A percentile compares a stretch with the other conserved stretches of the same genome.
phyloP scores from a whole-genome alignment of 2,888 invertebrate species.

The Drosophila austrosaltans region DNA sequence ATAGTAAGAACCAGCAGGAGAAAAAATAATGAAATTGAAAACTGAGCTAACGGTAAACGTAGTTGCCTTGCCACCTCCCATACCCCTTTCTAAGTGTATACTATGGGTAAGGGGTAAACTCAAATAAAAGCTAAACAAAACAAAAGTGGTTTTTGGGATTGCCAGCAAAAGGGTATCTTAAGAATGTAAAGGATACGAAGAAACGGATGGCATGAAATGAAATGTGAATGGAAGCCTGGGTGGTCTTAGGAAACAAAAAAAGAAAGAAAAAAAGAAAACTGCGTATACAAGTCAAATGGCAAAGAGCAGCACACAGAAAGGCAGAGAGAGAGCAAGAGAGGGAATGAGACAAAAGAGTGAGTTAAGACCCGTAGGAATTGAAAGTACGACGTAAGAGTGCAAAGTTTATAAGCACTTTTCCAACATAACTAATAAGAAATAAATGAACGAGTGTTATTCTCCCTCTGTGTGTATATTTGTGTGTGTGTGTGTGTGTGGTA shows the following conservation, averaged over 20 bases:
- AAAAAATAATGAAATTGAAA: conserved; percentile 70
- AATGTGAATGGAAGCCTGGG: background rate
- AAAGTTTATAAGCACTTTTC: conserved; percentile 63
- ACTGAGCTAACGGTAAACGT: conserved; percentile 50
- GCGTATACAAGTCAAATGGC: conserved; percentile 48
- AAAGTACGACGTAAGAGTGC: conserved; percentile 39
- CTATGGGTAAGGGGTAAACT: conserved; percentile 41
- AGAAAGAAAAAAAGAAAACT: conserved; percentile 30
- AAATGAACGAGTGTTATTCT: conserved; percentile 13
- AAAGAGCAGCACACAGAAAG: conserved; percentile 18
- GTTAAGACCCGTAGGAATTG: conserved; percentile 39
- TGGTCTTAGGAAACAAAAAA: conserved; percentile 11
- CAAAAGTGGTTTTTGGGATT: conserved; percentile 34
- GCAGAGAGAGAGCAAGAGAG: too few relatives aligned
- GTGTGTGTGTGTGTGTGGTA: background rate
- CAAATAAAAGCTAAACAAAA: conserved; percentile 59
- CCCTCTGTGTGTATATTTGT: background rate
- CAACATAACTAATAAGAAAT: conserved; percentile 52
- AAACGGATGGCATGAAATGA: conserved; percentile 7
- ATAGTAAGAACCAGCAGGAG: conserved; percentile 61
- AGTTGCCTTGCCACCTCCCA: conserved; percentile 9
- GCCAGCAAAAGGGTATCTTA: conserved; percentile 6
- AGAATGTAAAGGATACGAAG: background rate
- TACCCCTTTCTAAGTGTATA: background rate
- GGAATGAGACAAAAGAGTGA: conserved; percentile 23